Base-by-base conservation (phyloP, 2,113 vertebrate genomes). In the Mohoua ochrocephala region DNA sequence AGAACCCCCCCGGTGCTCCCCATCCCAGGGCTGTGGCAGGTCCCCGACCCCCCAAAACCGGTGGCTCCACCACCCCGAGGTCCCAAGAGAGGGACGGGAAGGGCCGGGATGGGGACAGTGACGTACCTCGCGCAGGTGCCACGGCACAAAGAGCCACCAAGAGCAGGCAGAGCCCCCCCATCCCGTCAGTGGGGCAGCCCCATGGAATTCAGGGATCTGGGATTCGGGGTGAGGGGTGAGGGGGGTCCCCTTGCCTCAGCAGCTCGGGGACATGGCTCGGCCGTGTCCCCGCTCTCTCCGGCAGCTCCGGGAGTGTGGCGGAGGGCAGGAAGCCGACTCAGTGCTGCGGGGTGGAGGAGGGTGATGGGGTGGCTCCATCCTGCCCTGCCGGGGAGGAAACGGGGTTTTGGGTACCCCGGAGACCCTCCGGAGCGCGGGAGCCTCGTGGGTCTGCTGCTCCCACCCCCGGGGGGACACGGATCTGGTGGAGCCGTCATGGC, bases 281-380 rank as follows among this genome's bases (percentile, higher is more conserved):
- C 44, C 1, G 39, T 33, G 71, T 49, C 56, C 49, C 71, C 7
- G 6, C 2, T 6, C 79, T 6, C 79, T 28, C 64, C 8, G 31
- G 87, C 49, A 4, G 63, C 47, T 27, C 63, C 1, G 35, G 54
- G 47, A 60, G 27, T 47, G 71, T 33, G 71, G 56, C 8, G 3
- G 87, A 95, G 73, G 80, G 94, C 97, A 98, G 98, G 98, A 98
- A 98, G 96, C 91, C 42, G 42, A 57, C 91, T 84, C 91, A 28
- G 73, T 41, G 21, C 56, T 31, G 19, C 23, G 31, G 71, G 77
- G 94, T 6, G 59, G 83, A 85, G 84, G 80, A 94, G 89, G 8
- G 4, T 7, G 27, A 4, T 20, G 79, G 21, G 80, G 33, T 67
- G 93, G 78, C 64, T 47, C 67, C 87, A 79, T 95, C 84, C 94